Evolutionary conservation across 2,888 invertebrate species (phyloP).

Genomic region (Leucoma salicis): DNA sequence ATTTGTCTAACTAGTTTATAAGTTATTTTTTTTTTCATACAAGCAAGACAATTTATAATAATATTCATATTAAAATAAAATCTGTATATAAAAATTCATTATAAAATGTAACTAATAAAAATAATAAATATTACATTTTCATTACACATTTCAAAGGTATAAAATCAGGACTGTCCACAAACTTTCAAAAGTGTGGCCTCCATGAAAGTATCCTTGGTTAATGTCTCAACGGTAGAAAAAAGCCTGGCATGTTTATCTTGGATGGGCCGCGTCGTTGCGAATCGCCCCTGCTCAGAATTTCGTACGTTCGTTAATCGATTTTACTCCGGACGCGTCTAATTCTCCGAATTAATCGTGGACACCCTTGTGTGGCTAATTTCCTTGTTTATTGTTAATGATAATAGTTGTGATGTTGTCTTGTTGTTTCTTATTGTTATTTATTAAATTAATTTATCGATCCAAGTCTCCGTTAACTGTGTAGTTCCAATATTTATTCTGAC

Average conservation of each 20-base stretch:
- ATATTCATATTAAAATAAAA: no score
- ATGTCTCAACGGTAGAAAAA: slow-evolving; percentile 79
- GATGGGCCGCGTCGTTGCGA: slow-evolving; percentile 64
- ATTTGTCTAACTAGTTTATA: no score
- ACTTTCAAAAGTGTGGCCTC: slow-evolving; percentile 40
- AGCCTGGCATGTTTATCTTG: slow-evolving; percentile 80
- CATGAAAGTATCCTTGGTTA: slow-evolving; percentile 73
- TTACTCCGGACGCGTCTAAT: slow-evolving; percentile 75
- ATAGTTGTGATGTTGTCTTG: slow-evolving; percentile 47
- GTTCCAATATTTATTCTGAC: no score
- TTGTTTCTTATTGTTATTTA: slow-evolving; percentile 11
- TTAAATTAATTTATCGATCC: not conserved
- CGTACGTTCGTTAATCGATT: slow-evolving; percentile 70
- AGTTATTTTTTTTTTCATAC: no score
- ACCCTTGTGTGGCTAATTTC: slow-evolving; percentile 75
- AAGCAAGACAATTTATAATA: no score
- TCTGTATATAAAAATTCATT: no score
- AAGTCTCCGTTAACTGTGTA: no score
- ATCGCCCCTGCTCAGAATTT: slow-evolving; percentile 55
- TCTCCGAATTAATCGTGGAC: slow-evolving; percentile 79
- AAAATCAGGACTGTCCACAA: slow-evolving; percentile 23
- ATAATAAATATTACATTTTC: no score
- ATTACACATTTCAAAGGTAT: no score
- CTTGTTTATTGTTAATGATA: slow-evolving; percentile 67
- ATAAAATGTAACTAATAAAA: no score